Conservation (phyloP, 2,113 vertebrate genomes). For the Hassar affinis region DNA sequence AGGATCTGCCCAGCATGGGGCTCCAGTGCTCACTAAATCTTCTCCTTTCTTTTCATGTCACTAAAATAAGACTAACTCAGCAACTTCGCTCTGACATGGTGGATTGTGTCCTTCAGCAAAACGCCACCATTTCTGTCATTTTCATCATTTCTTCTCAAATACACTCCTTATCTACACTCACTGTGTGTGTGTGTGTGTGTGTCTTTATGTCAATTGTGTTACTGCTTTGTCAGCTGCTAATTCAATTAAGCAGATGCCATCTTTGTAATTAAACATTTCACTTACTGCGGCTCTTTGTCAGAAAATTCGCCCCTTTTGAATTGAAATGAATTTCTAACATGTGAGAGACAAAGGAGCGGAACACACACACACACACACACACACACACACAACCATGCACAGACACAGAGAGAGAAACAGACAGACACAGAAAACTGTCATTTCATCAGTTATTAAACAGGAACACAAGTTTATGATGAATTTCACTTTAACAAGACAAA, state of each 20-base stretch:
- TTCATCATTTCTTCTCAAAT: constrained; percentile 12
- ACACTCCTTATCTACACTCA: constrained; percentile 16
- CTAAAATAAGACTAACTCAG: constrained; percentile 1
- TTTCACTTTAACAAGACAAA: background rate
- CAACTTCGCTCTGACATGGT: constrained; percentile 12
- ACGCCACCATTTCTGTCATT: constrained; percentile 9
- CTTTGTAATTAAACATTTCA: constrained; percentile 59
- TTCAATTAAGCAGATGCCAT: constrained; percentile 76
- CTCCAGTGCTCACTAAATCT: background rate
- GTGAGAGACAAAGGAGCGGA: constrained; percentile 59
- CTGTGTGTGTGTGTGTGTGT: constrained; percentile 2
- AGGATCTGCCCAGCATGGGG: background rate
- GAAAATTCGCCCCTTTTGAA: constrained; percentile 46
- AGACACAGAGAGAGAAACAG: background rate
- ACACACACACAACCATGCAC: too few relatives aligned
- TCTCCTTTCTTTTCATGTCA: background rate
- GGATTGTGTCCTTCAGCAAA: constrained; percentile 32
- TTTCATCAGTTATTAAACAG: background rate
- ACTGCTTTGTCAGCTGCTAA: constrained; percentile 60
- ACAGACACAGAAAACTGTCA: background rate
- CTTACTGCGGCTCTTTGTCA: constrained; percentile 59
- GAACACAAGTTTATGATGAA: background rate
- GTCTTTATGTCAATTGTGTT: constrained; percentile 59
- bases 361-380: background rate
- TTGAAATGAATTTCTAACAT: constrained; percentile 61